Evolutionary conservation across 1,140 invertebrate genomes (phyloP).

Genomic region (Leptonema lineaticorne): DNA sequence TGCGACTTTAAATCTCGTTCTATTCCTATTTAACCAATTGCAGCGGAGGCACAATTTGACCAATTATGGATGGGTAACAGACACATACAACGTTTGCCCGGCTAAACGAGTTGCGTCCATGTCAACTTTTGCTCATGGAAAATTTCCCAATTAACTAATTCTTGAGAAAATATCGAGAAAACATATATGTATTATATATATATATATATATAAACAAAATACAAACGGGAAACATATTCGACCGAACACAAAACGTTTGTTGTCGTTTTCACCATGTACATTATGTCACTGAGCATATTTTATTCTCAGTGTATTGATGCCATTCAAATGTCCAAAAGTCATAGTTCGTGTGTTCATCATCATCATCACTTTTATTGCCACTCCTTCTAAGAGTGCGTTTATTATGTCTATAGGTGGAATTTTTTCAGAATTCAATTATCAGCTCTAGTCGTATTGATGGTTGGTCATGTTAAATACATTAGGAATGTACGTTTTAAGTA

Average conservation of each 20-base stretch:
- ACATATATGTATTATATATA: too few relatives aligned
- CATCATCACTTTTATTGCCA: too few relatives aligned
- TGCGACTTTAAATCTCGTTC: background rate
- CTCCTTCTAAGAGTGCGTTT: too few relatives aligned
- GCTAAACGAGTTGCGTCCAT: background rate
- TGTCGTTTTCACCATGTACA: background rate
- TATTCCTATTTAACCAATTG: conserved; percentile 13
- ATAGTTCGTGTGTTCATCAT: too few relatives aligned
- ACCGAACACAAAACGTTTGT: background rate
- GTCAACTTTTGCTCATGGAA: conserved; percentile 1
- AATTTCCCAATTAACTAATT: conserved; percentile 1
- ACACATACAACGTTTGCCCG: background rate
- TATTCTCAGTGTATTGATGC: background rate
- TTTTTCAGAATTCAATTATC: too few relatives aligned
- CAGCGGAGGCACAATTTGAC: background rate
- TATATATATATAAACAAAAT: too few relatives aligned
- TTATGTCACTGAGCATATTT: too few relatives aligned
- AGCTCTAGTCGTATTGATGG: too few relatives aligned
- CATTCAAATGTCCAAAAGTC: background rate
- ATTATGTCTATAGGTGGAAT: too few relatives aligned
- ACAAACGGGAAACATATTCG: too few relatives aligned
- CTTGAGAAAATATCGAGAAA: background rate
- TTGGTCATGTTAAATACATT: too few relatives aligned
- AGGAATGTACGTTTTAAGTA: too few relatives aligned
- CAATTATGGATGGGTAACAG: conserved; percentile 2